Evolutionary conservation across 2,888 invertebrate species (phyloP).

Genomic region (Mesorhabditis belari): DNA sequence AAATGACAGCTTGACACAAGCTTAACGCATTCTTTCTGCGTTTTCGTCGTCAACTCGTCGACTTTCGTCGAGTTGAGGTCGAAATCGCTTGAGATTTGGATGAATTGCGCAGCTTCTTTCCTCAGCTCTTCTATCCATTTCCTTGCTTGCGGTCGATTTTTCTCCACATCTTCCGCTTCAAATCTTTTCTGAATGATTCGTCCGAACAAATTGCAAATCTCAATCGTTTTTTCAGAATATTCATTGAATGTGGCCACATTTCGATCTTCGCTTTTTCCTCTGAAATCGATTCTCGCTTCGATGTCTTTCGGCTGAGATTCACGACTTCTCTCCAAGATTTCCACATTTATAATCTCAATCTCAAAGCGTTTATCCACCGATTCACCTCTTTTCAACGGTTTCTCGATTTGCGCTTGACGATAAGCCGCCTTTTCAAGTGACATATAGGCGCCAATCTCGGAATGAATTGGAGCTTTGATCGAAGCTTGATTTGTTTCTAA

Average conservation of each 20-base stretch:
- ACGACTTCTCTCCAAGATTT: background rate
- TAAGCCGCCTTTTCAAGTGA: background rate
- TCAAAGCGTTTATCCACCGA: conserved; percentile 12
- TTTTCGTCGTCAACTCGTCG: background rate
- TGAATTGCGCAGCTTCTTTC: conserved; percentile 15
- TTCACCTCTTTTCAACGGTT: no score
- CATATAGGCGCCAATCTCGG: background rate
- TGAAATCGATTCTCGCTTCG: no score
- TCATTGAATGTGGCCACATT: conserved; percentile 21
- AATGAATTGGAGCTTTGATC: background rate
- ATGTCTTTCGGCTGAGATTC: no score
- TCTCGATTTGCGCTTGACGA: no score
- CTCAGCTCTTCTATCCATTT: conserved; percentile 26
- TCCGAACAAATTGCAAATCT: conserved; percentile 27
- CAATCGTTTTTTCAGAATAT: conserved; percentile 16
- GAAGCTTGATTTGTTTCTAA: background rate
- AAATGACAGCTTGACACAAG: background rate
- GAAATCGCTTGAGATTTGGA: conserved; percentile 5
- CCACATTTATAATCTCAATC: conserved; percentile 9
- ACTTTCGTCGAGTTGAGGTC: conserved; percentile 4
- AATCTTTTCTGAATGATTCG: conserved; percentile 28
- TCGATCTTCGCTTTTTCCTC: background rate
- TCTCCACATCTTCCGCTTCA: conserved; percentile 25
- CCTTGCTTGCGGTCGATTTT: conserved; percentile 14
- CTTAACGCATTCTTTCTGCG: background rate